These are phyloP conservation scores for Acanthornis magna DNA, from an alignment of 2,797 vertebrate species.

Conservation along the genomic window DNA sequence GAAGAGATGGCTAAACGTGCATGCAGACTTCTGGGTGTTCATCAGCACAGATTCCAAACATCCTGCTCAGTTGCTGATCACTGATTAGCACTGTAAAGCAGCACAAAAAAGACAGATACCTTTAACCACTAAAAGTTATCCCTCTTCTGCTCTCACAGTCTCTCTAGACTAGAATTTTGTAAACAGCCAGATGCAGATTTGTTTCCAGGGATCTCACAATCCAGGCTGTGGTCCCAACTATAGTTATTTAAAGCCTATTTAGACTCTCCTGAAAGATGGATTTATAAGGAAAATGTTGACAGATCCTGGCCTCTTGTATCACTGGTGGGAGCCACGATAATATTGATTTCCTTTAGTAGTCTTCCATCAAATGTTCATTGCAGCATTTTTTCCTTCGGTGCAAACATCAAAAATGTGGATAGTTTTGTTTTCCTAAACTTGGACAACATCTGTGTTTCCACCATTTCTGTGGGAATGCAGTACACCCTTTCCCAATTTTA, in stretches of 20 bases:
- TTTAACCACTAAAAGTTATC: conserved; percentile 22
- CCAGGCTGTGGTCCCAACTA: not conserved
- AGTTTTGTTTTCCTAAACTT: conserved; percentile 66
- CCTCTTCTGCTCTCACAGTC: not conserved
- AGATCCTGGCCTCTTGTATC: conserved; percentile 50
- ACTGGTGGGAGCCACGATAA: conserved; percentile 29
- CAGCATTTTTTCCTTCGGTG: conserved; percentile 63
- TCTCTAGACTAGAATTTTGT: conserved; percentile 33
- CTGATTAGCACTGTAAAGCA: not conserved
- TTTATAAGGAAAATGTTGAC: conserved; percentile 67
- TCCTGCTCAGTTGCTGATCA: not conserved
- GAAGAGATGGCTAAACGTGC: not conserved
- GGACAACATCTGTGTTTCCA: conserved; percentile 64
- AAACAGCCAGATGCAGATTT: conserved; percentile 34
- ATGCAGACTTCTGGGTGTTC: not conserved
- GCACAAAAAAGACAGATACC: conserved; percentile 32
- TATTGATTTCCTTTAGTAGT: conserved; percentile 63
- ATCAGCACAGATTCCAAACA: not conserved
- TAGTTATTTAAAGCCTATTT: conserved; percentile 32
- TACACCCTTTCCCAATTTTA: conserved; percentile 55
- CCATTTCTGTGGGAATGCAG: conserved; percentile 62
- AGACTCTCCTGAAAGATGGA: conserved; percentile 41
- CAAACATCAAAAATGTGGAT: conserved; percentile 63
- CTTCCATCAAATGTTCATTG: conserved; percentile 68
- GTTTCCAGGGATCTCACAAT: conserved; percentile 42